Evolutionary conservation across 2,113 vertebrate species (phyloP), one percentile per base, ranked within the genome.

Genomic region (Nerophis lumbriciformis): DNA sequence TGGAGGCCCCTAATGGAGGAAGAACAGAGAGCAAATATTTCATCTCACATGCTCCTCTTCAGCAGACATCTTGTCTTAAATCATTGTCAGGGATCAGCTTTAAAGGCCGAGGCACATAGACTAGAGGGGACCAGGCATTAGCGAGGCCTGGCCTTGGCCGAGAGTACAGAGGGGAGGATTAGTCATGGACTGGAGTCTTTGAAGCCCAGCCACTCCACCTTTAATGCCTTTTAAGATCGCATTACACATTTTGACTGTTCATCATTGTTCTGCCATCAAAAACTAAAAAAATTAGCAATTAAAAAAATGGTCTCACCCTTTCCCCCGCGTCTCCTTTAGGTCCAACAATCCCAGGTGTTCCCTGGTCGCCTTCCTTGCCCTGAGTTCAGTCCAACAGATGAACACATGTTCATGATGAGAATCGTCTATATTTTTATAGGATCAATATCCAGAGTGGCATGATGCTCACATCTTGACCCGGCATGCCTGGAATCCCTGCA

Each of bases 391-490:
- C 11, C 59, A 68, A 68, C 35, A 74, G 36, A 71, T 19, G 8
- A 6, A 19, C 1, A 19, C 6, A 6, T 8, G 8, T 73, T 15
- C 19, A 49, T 14, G 5, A 77, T 11, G 2, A 1, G 4, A 14
- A 38, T 45, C 21, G 45, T 45, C 9, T 12, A 6, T 11, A 45
- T 45, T 45, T 28, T 45, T 45, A 45, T 11, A 1, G 11, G 42
- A 44, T 12, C 10, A 45, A 45, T 4, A 45, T 11, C 19, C 6
- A 16, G 14, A 42, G 48, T 16, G 13, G 54, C 4, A 44, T 35
- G 36, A 53, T 11, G 66, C 92, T 87, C 85, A 98, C 95, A 73
- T 94, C 92, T 74, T 71, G 82, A 79, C 94, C 95, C 4, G 92
- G 90, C 50, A 74, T 76, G 70, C 94, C 96, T 2, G 86, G 75